Base-by-base conservation (phyloP, 2,797 vertebrate genomes). In the Capromys pilorides region DNA sequence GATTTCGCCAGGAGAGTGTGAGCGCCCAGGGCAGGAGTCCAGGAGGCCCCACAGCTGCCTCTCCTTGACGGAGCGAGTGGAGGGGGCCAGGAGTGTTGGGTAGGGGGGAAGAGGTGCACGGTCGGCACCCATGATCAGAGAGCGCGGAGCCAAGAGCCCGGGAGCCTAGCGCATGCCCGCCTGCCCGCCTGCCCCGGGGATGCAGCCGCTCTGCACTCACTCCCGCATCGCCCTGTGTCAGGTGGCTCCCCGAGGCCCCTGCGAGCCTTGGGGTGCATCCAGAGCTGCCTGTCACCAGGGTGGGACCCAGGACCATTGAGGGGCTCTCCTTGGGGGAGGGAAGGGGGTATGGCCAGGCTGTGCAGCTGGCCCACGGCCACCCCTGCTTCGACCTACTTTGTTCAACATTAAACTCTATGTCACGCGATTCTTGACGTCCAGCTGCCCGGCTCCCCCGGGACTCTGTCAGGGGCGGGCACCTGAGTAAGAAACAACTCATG, bases 391-490 rank as follows among this genome's bases (percentile, higher is more conserved):
- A 41, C 4, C n/a, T 1, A 9, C 12, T 79, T 31, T 33, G 19
- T 45, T 28, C 21, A n/a, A 41, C 24, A 2, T 6, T 51, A 79
- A 28, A 31, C 62, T 75, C 4, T 22, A 0, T 1, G 26, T 45
- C 39, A 11, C 49, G 59, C n/a, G 62, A 39, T 26, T 9, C 5
- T 1, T 3, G 19, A 28, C 71, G 36, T 51, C n/a, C n/a, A n/a
- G n/a, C n/a, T n/a, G n/a, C n/a, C n/a, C n/a, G n/a, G n/a, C n/a
- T n/a, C n/a, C n/a, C n/a, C 0, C 11, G 1, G 24, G 57, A 12
- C 64, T 39, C 16, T 39, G 28, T 1, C 2, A 9, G 5, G 22
- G 59, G 57, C 4, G 0, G 1, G 6, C 1, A 1, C 6, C 7
- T 24, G 71, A 45, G 1, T 16, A 18, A 16, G 41, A 45, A 57